Evolutionary conservation across 2,113 vertebrate species (phyloP).

Genomic region (Saccopteryx bilineata): DNA sequence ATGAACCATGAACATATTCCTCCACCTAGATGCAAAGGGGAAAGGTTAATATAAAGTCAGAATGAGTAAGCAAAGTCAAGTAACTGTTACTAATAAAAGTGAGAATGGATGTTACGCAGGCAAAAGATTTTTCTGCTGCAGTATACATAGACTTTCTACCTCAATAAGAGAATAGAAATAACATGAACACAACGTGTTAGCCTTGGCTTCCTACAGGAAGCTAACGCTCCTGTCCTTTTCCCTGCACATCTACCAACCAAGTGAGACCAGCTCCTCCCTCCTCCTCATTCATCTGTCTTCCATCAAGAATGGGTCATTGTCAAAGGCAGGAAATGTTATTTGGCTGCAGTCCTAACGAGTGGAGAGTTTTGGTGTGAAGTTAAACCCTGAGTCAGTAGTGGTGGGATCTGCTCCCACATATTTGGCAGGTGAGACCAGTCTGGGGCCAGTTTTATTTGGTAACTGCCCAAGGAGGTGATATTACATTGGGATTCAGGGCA

Average conservation of each 20-base stretch:
- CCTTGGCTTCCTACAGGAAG: background rate
- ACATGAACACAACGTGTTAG: background rate
- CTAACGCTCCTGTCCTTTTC: background rate
- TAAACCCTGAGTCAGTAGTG: slow-evolving; percentile 29
- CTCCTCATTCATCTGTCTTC: background rate
- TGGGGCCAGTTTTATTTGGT: slow-evolving; percentile 39
- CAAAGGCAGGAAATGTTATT: background rate
- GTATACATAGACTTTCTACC: background rate
- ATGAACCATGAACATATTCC: background rate
- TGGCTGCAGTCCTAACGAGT: slow-evolving; percentile 53
- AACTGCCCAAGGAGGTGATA: slow-evolving; percentile 58
- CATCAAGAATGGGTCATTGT: slow-evolving; percentile 9
- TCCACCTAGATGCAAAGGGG: background rate
- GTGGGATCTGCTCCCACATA: slow-evolving; percentile 55
- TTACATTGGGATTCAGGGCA: slow-evolving; percentile 64
- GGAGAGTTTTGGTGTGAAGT: slow-evolving; percentile 60
- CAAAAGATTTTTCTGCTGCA: background rate
- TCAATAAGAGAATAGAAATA: background rate
- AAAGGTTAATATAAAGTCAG: background rate
- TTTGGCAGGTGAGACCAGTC: slow-evolving; percentile 45
- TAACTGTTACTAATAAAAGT: background rate
- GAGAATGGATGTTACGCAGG: background rate
- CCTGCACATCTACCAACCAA: background rate
- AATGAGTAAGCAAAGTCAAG: slow-evolving; percentile 5
- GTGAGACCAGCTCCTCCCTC: background rate